Conservation (phyloP, 53 echinoderm and acorn worm species). For the Temnopleurus reevesii region DNA sequence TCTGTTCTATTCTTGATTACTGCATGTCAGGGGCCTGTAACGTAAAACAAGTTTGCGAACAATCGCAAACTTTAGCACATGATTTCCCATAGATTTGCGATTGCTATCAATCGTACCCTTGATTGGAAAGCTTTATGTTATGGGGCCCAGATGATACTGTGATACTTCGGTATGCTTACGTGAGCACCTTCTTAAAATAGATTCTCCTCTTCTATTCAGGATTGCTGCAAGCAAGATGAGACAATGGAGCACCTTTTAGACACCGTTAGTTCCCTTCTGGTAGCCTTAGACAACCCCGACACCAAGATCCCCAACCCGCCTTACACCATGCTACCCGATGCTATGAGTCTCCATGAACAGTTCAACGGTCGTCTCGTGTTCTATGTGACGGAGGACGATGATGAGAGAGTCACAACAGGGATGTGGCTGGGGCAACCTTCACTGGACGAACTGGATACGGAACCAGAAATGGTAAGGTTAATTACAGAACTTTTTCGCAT, state of each 20-base stretch:
- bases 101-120: too few relatives aligned
- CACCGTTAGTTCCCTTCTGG: slow-evolving; percentile 79
- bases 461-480: slow-evolving; percentile 93
- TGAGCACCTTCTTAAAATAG: background rate
- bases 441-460: slow-evolving; percentile 86
- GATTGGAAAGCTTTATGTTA: too few relatives aligned
- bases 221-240: slow-evolving; percentile 96
- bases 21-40: too few relatives aligned
- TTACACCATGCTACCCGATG: slow-evolving; percentile 68
- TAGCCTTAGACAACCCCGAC: slow-evolving; percentile 72
- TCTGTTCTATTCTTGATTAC: too few relatives aligned
- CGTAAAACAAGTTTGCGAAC: too few relatives aligned
- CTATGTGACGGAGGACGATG: slow-evolving; percentile 91
- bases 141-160: too few relatives aligned
- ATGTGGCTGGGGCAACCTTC: slow-evolving; percentile 88
- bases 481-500: too few relatives aligned
- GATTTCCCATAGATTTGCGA: too few relatives aligned
- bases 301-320: slow-evolving; percentile 45
- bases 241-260: slow-evolving; percentile 85
- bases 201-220: slow-evolving; percentile 54
- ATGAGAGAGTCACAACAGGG: slow-evolving; percentile 81
- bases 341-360: slow-evolving; percentile 78
- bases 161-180: too few relatives aligned
- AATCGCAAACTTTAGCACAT: too few relatives aligned
- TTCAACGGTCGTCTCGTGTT: slow-evolving; percentile 76